phyloP scores from a whole-genome alignment of 2,797 vertebrate species.

The Bovichtus diacanthus region DNA sequence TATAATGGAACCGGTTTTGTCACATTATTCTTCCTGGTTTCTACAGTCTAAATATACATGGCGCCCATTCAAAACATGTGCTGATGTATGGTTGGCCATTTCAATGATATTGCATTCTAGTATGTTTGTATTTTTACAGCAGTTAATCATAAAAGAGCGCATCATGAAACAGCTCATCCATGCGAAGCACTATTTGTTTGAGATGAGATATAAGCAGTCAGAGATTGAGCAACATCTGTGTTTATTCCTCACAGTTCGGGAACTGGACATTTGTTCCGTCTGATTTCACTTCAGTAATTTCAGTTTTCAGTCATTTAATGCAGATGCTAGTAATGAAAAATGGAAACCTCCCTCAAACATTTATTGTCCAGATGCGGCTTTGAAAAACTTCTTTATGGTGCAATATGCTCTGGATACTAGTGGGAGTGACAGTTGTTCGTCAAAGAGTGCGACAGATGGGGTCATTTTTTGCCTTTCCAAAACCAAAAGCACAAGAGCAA shows the following conservation, averaged over 20 bases:
- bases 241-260: constrained; percentile 23
- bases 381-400: background rate
- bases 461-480: background rate
- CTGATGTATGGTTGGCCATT: constrained; percentile 22
- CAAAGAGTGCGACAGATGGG: background rate
- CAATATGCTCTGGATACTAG: background rate
- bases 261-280: background rate
- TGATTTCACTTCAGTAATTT: constrained; percentile 6
- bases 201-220: background rate
- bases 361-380: background rate
- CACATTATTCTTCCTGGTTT: constrained; percentile 42
- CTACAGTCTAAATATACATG: constrained; percentile 38
- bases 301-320: background rate
- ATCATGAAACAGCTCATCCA: background rate
- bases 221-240: constrained; percentile 11
- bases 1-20: constrained; percentile 35
- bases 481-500: background rate
- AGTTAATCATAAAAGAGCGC: constrained; percentile 17
- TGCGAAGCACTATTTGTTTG: background rate
- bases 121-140: constrained; percentile 1
- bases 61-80: constrained; percentile 30
- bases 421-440: background rate
- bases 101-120: constrained; percentile 11
- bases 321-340: background rate
- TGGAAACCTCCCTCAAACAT: background rate